Evolutionary conservation across 2,888 invertebrate genomes (phyloP), one percentile per base, ranked within the genome.

Genomic region (Nasonia oneida): DNA sequence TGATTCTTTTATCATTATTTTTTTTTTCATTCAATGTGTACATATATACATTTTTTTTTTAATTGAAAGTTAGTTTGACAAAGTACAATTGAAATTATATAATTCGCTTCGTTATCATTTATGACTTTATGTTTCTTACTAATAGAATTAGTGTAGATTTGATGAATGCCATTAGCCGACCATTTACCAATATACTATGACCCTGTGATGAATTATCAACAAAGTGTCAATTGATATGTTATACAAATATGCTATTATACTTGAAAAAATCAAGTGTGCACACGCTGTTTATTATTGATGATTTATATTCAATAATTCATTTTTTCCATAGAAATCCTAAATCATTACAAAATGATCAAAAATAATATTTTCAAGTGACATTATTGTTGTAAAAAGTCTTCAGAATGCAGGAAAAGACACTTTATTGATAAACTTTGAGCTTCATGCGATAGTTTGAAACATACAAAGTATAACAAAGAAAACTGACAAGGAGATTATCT

Each of bases 181-280:
- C n/a, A 18, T 39, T 77, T 57, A 73, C 47, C 53, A 12, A 1
- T 37, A 33, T 47, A 37, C 15, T 33, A 73, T 75, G 39, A 80
- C 4, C n/a, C n/a, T 61, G 37, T n/a, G 67, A 80, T 57, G 29
- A 71, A 33, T 61, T 64, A 61, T 76, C 78, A 61, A 64, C 37
- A 1, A 12, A 74, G 81, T 83, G 77, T 83, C 77, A 77, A 50
- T 57, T 15, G 18, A 57, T 57, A 23, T 64, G 64, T 29, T 79
- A 74, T 29, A 15, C 14, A 23, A 47, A 81, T 71, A 64, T 73
- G 42, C 39, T 6, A 39, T 76, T 82, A 37, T 75, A 47, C 33
- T 76, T 76, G 67, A 76, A 37, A 39, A 23, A 82, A 57, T 64
- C n/a, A 37, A n/a, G 71, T 33, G 18, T 71, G 1, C 33, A 53